Evolutionary conservation across 1,140 invertebrate genomes (phyloP), one percentile per base, ranked within the genome.

Genomic region (Drosophila eugracilis): DNA sequence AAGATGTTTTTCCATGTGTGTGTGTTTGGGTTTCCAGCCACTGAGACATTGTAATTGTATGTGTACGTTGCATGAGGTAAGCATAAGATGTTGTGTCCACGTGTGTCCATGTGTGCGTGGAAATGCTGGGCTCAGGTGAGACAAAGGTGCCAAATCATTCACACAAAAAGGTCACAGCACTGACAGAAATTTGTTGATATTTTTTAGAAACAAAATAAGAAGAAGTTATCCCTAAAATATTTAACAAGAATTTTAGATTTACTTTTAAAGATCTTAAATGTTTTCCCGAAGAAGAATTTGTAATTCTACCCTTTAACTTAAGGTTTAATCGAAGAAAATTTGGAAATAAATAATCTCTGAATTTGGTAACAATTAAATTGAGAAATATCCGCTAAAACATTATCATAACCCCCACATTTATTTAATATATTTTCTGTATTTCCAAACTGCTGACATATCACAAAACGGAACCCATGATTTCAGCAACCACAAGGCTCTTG

Each of bases 1-100:
- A 75, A 81, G 78, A 70, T 76, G 76, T 81, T 76, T 72, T n/a
- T 39, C 32, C 69, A 45, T 52, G 30, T 44, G 41, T 44, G 41
- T 75, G 19, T 54, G 55, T 37, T 12, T 71, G 50, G 60, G 57
- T 37, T 28, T 73, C 55, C 55, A 58, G 55, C 54, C 15, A 58
- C 49, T 54, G 26, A 24, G 14, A 19, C 10, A 2, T 12, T 17
- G 41, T 41, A 14, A 66, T 44, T 78, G 49, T 78, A 52, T 65
- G 69, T 48, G 79, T 58, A 72, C 67, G 60, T 78, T 85, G 80
- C 80, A 84, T 85, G 80, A 85, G 80, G 80, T 85, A 85, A 85
- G 80, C 80, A 73, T 62, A 85, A 75, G 57, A 62, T 52, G 78
- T 45, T 71, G 79, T 59, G 59, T 50, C 58, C 60, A 58, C 60